phyloP scores from a whole-genome alignment of 2,113 vertebrate species.

The Garra rufa region DNA sequence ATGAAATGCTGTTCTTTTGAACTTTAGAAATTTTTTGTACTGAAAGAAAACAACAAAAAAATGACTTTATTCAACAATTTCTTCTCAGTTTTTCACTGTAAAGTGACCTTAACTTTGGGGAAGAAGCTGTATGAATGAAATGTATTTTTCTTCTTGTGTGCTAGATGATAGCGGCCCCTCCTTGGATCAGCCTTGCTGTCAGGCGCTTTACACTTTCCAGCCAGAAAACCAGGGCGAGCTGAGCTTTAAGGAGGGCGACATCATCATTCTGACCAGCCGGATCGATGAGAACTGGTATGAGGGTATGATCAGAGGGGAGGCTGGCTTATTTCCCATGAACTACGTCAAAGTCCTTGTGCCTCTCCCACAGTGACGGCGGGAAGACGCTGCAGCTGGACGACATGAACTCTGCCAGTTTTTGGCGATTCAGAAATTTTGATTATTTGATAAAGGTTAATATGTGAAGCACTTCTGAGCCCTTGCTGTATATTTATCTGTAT shows the following conservation, averaged over 20 bases:
- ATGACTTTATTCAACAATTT: too few species aligned
- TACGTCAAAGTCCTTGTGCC: conserved; percentile 91
- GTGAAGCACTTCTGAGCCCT: neutral
- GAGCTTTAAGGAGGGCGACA: conserved; percentile 88
- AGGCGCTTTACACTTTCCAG: conserved; percentile 87
- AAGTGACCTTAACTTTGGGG: neutral
- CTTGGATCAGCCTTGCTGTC: conserved; percentile 88
- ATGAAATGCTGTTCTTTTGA: too few species aligned
- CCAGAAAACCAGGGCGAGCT: conserved; percentile 86
- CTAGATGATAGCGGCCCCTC: conserved; percentile 41
- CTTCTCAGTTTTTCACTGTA: neutral
- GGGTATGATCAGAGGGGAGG: conserved; percentile 79
- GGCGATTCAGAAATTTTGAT: neutral
- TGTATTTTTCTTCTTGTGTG: neutral
- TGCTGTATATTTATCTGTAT: conserved; percentile 29
- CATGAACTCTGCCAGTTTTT: conserved; percentile 31
- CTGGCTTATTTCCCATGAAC: conserved; percentile 89
- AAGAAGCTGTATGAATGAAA: neutral
- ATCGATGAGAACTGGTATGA: conserved; percentile 93
- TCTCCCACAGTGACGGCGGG: conserved; percentile 79
- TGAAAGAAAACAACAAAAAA: too few species aligned
- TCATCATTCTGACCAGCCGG: conserved; percentile 87
- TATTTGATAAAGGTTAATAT: conserved; percentile 5
- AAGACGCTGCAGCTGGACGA: conserved; percentile 1
- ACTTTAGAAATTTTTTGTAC: too few species aligned